Conservation (phyloP, 2,888 invertebrate genomes). For the Caradrina kadenii region DNA sequence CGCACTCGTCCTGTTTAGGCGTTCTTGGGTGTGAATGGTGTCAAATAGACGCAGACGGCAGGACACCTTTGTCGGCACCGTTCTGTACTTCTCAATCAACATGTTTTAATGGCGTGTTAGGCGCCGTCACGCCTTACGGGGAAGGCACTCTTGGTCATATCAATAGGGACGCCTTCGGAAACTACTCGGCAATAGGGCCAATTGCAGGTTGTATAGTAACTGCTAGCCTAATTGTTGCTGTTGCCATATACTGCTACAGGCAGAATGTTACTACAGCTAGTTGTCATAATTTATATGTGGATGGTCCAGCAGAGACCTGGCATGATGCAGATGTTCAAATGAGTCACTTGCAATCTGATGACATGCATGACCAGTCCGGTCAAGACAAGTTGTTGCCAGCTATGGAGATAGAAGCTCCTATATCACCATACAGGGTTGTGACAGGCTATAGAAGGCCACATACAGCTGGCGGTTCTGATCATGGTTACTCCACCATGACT, state of each 20-base stretch:
- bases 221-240: slow-evolving; percentile 94
- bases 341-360: slow-evolving; percentile 94
- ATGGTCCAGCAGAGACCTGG: slow-evolving; percentile 89
- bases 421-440: slow-evolving; percentile 96
- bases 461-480: slow-evolving; percentile 96
- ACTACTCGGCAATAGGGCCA: slow-evolving; percentile 95
- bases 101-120: slow-evolving; percentile 96
- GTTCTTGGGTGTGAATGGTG: slow-evolving; percentile 98
- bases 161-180: slow-evolving; percentile 85
- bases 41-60: slow-evolving; percentile 94
- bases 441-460: slow-evolving; percentile 95
- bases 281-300: slow-evolving; percentile 88
- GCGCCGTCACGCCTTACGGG: slow-evolving; percentile 95
- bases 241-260: slow-evolving; percentile 96
- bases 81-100: slow-evolving; percentile 95
- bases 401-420: slow-evolving; percentile 92
- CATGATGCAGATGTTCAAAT: slow-evolving; percentile 92
- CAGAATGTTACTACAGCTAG: slow-evolving; percentile 91
- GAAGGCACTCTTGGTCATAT: slow-evolving; percentile 91
- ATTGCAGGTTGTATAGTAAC: slow-evolving; percentile 96
- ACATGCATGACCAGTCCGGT: slow-evolving; percentile 91
- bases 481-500: slow-evolving; percentile 98
- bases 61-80: slow-evolving; percentile 92
- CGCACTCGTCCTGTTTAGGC: slow-evolving; percentile 92
- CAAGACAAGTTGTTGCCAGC: slow-evolving; percentile 92